A percentile compares a stretch with the other conserved stretches of the same genome.
Conservation (phyloP, 2,113 vertebrate genomes). For the Heptranchias perlo region DNA sequence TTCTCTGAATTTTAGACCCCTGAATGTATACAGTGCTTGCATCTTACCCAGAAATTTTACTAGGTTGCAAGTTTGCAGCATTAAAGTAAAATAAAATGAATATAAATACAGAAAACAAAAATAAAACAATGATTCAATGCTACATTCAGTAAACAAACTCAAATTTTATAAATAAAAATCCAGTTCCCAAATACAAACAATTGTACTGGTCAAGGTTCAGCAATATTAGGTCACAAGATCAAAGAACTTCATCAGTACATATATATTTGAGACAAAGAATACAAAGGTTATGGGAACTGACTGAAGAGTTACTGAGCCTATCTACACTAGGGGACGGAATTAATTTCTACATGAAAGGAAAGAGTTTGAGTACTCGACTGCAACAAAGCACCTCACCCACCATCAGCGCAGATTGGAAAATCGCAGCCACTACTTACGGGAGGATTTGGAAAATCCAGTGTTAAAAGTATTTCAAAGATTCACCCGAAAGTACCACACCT, state of each 20-base stretch:
- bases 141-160: neutral
- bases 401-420: neutral
- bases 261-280: neutral
- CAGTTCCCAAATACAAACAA: neutral
- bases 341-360: neutral
- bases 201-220: neutral
- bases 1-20: neutral
- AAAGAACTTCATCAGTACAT: no score
- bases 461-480: neutral
- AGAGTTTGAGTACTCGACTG: neutral
- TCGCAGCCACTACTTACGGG: neutral
- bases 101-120: neutral
- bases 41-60: neutral
- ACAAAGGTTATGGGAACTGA: neutral
- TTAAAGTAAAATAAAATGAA: constrained; percentile 2
- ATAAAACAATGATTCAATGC: neutral
- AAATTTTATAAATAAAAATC: neutral
- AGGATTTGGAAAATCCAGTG: neutral
- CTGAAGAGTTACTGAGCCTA: neutral
- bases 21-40: neutral
- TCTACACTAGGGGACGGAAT: neutral
- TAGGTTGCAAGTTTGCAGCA: neutral
- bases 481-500: neutral
- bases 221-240: neutral
- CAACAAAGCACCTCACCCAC: neutral